Evolutionary conservation across 1,140 invertebrate genomes (phyloP).

Genomic region (Drosophila pruinosa): DNA sequence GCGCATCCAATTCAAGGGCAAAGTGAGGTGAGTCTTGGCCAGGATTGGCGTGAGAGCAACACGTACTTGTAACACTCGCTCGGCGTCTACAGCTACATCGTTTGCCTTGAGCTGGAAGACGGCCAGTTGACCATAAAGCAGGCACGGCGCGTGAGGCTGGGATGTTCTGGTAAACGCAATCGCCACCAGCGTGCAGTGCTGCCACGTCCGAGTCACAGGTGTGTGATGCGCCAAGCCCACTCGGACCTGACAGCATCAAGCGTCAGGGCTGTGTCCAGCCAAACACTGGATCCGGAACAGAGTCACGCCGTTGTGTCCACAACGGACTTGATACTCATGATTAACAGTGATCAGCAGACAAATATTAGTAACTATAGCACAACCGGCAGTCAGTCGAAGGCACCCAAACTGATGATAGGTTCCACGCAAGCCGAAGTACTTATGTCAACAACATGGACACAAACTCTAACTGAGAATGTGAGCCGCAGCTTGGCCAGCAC

Average conservation of each 20-base stretch:
- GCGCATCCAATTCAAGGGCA: conserved; percentile 14
- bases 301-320: conserved; percentile 27
- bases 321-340: conserved; percentile 1
- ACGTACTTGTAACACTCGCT: neutral
- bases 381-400: conserved; percentile 20
- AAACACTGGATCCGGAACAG: neutral
- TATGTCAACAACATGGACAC: neutral
- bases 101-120: conserved; percentile 35
- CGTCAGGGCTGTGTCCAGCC: neutral
- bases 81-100: conserved; percentile 11
- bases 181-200: neutral
- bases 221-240: neutral
- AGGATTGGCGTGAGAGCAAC: neutral
- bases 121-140: conserved; percentile 25
- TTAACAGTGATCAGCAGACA: conserved; percentile 46
- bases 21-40: conserved; percentile 24
- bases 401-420: neutral
- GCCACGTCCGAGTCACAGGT: neutral
- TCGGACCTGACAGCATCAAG: no score
- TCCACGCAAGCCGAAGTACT: conserved; percentile 14
- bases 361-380: no score
- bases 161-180: neutral
- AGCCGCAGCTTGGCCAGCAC: neutral
- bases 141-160: neutral
- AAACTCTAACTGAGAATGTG: neutral